Evolutionary conservation across 2,797 vertebrate species (phyloP).

Genomic region (Fratercula arctica): DNA sequence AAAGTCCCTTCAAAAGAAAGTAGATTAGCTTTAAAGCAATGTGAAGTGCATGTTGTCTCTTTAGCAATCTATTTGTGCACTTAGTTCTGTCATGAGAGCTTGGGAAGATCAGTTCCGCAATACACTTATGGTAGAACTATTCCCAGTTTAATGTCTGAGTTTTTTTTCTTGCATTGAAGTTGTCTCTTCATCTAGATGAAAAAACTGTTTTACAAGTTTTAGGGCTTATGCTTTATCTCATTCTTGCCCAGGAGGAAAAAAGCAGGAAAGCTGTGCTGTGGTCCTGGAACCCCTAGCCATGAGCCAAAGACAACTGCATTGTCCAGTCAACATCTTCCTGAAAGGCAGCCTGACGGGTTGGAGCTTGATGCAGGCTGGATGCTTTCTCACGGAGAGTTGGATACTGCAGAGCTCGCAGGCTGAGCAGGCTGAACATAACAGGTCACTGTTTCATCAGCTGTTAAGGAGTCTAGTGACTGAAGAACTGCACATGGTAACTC

Average conservation of each 20-base stretch:
- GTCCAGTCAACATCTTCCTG: constrained; percentile 79
- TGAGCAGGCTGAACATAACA: background rate
- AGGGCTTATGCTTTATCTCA: background rate
- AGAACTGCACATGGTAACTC: constrained; percentile 83
- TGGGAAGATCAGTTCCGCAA: background rate
- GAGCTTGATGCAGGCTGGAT: constrained; percentile 66
- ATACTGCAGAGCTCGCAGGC: constrained; percentile 73
- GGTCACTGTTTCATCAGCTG: constrained; percentile 75
- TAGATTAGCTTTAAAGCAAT: background rate
- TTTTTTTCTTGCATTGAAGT: background rate
- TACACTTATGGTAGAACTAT: background rate
- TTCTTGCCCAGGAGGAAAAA: constrained; percentile 46
- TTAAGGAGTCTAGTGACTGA: constrained; percentile 72
- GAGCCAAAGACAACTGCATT: constrained; percentile 76
- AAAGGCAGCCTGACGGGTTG: constrained; percentile 78
- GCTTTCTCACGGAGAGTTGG: constrained; percentile 83
- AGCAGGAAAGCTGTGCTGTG: constrained; percentile 77
- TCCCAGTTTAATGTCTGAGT: background rate
- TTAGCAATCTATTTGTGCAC: background rate
- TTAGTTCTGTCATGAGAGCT: background rate
- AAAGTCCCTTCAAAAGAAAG: background rate
- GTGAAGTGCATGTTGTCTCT: fast-evolving
- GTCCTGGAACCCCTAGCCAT: constrained; percentile 82
- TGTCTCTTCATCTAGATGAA: background rate
- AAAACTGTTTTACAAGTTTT: background rate